Evolutionary conservation across 2,113 vertebrate genomes (phyloP).

Genomic region (Cettia cetti): DNA sequence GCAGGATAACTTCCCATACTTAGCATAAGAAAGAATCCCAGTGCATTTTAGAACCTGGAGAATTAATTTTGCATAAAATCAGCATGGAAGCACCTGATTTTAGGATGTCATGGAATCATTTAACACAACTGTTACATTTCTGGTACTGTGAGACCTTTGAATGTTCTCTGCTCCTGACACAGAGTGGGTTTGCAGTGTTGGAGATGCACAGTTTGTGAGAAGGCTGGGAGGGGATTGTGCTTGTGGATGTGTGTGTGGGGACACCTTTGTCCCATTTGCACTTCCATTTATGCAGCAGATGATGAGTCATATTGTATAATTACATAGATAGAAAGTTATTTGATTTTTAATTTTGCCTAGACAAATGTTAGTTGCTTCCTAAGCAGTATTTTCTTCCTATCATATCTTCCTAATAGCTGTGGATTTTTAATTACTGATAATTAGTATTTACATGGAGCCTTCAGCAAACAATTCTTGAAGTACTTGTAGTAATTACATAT

Average conservation of each 20-base stretch:
- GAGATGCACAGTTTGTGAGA: neutral
- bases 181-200: neutral
- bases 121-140: neutral
- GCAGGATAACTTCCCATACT: neutral
- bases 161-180: neutral
- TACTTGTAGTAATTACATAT: conserved; percentile 76
- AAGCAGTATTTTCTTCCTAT: conserved; percentile 74
- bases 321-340: conserved; percentile 60
- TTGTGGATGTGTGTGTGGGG: neutral
- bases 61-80: conserved; percentile 5
- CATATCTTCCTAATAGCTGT: conserved; percentile 72
- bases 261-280: neutral
- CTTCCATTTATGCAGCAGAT: conserved; percentile 10
- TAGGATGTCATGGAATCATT: neutral
- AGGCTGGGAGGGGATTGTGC: neutral
- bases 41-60: neutral
- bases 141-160: neutral
- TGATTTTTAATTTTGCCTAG: conserved; percentile 62
- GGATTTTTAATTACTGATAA: conserved; percentile 85
- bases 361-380: conserved; percentile 30
- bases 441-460: conserved; percentile 84
- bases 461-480: conserved; percentile 78
- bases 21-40: neutral
- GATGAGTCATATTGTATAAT: conserved; percentile 57
- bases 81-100: neutral